A percentile compares a stretch with the other conserved stretches of the same genome.
Evolutionary conservation across 2,888 invertebrate species (phyloP).

Genomic region (Eustalomyia histrio): DNA sequence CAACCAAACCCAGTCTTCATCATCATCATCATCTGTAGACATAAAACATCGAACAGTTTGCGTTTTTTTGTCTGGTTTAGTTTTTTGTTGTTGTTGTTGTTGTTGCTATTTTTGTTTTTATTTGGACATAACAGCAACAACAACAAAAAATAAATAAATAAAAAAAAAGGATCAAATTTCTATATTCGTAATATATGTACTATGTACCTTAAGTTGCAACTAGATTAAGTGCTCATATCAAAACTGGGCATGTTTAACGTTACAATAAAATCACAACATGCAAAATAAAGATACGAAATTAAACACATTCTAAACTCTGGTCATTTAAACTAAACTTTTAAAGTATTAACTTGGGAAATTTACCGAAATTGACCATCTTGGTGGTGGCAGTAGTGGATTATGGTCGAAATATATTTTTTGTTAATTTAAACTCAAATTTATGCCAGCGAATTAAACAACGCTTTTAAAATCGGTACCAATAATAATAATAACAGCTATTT

Average conservation of each 20-base stretch:
- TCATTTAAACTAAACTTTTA: background rate
- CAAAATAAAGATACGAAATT: slow-evolving; percentile 2
- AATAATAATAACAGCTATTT: no score
- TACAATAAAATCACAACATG: slow-evolving; percentile 63
- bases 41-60: slow-evolving; percentile 50
- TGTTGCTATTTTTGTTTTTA: background rate
- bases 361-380: background rate
- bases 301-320: background rate
- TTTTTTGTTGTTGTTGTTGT: background rate
- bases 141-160: background rate
- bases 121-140: slow-evolving; percentile 27
- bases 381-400: no score
- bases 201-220: slow-evolving; percentile 26
- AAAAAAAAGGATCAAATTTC: slow-evolving; percentile 61
- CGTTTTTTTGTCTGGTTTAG: slow-evolving; percentile 44
- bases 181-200: slow-evolving; percentile 13
- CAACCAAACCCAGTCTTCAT: slow-evolving; percentile 19
- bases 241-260: slow-evolving; percentile 67
- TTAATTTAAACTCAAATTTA: no score
- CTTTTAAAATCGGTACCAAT: no score
- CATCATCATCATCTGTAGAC: slow-evolving; percentile 38
- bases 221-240: slow-evolving; percentile 69
- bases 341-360: background rate
- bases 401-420: no score
- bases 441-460: no score